Base-by-base conservation (phyloP, 2,113 vertebrate species). In the Psittacus erithacus region DNA sequence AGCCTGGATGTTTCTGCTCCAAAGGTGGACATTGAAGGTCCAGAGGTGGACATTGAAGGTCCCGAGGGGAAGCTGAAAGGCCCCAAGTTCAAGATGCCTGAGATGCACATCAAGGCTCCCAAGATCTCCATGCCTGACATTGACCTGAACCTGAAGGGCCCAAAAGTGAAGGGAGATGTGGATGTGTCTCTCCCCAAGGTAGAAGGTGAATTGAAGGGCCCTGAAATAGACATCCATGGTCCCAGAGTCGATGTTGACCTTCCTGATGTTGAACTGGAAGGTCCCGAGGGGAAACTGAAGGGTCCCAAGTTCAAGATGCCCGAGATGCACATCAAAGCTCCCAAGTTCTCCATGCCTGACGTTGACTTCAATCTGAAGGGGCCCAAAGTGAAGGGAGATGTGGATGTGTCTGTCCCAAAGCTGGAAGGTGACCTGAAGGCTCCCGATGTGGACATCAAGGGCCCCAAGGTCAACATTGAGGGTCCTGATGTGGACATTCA, bases 231-330 rank as follows among this genome's bases (percentile, higher is more conserved):
- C 2, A 38, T 39, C 38, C 4, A 39, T 4, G 38, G 38, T 38
- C 38, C 38, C 38, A 84, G 71, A 3, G 47, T 43, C 41, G 41
- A 43, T 7, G 41, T 43, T 16, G 41, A 43, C 41, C 41, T 43
- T 43, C 41, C 41, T 3, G 6, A 43, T 15, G 41, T 43, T 43
- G 43, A 43, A 14, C 43, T 43, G 43, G 38, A 97, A 29, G 96
- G 79, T 5, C 93, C 96, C 1, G 52, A 44, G 3, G 96, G 92
- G 18, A 97, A 97, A 13, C 1, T 92, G 41, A 97, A 97, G 22
- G 95, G 96, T 1, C 88, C 96, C 64, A 98, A 98, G 25, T 96
- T 98, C 35, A 97, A 93, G 55, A 95, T 97, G 97, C 98, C 97
- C 0, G 97, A 97, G 20, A 93, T 98, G 96, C 63, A 97, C 7